Percentiles rank a stretch among this genome's conserved stretches.
Evolutionary conservation across 2,888 invertebrate species (phyloP).

Genomic region (Phoronis australis): DNA sequence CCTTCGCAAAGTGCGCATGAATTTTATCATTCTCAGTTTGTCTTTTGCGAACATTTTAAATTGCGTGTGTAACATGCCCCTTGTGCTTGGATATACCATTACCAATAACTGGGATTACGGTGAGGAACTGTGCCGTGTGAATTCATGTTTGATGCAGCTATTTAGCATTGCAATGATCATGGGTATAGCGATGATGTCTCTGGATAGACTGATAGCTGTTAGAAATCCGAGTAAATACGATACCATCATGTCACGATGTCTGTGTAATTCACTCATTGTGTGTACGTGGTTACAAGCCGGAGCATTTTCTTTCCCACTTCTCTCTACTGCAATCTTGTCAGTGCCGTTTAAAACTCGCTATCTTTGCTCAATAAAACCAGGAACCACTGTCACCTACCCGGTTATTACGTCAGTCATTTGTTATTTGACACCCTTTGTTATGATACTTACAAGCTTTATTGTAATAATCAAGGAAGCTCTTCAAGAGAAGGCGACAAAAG

Average conservation of each 20-base stretch:
- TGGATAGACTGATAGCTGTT: background rate
- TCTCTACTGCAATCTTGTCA: background rate
- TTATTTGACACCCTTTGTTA: background rate
- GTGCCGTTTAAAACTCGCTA: background rate
- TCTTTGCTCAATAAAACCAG: background rate
- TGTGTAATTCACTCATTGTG: background rate
- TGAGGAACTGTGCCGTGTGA: background rate
- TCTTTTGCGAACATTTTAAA: background rate
- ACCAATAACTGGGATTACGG: background rate
- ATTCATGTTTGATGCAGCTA: background rate
- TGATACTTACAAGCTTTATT: background rate
- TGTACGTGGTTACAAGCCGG: background rate
- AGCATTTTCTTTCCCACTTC: too few species aligned
- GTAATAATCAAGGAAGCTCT: background rate
- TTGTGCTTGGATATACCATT: background rate
- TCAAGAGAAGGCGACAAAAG: background rate
- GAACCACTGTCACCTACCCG: background rate
- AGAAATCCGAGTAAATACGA: background rate
- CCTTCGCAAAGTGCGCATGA: background rate
- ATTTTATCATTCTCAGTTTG: background rate
- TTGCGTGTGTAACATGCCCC: background rate
- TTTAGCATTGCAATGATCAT: background rate
- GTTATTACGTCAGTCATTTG: background rate
- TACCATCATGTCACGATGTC: background rate
- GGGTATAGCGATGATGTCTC: background rate